Percentiles rank a stretch among this genome's conserved stretches.
These are phyloP conservation scores for Bombus balteatus DNA, from an alignment of 1,140 invertebrate species.

Conservation along the genomic window DNA sequence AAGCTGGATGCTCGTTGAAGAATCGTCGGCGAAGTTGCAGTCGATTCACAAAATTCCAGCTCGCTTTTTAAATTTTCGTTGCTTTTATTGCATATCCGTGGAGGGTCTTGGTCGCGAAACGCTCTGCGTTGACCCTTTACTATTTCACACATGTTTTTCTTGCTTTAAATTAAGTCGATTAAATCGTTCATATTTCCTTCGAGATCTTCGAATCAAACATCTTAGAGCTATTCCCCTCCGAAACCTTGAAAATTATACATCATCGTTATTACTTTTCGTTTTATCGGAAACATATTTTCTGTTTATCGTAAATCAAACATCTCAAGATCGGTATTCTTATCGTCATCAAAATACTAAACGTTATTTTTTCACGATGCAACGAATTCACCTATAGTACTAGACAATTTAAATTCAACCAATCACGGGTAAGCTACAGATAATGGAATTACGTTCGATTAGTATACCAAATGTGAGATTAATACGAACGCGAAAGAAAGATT, in stretches of 20 bases:
- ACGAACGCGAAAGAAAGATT: neutral
- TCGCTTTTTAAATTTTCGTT: conserved; percentile 64
- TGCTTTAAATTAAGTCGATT: neutral
- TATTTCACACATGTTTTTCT: conserved; percentile 74
- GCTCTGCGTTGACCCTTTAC: conserved; percentile 73
- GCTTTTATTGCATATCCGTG: conserved; percentile 73
- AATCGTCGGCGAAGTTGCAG: conserved; percentile 70
- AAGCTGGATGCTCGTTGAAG: conserved; percentile 72
- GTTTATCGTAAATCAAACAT: neutral
- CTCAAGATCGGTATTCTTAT: too few relatives aligned
- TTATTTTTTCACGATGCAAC: neutral
- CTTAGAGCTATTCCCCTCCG: neutral
- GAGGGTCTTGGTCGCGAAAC: conserved; percentile 78
- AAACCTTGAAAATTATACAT: conserved; percentile 2
- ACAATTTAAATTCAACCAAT: conserved; percentile 34
- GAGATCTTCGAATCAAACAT: neutral
- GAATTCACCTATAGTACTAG: neutral
- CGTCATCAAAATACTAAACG: neutral
- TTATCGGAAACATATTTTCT: neutral
- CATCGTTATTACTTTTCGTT: neutral
- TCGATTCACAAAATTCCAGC: conserved; percentile 70
- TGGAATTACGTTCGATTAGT: neutral
- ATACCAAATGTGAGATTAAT: neutral
- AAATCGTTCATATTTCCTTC: neutral
- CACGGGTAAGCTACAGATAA: neutral